These are phyloP conservation scores for Actinia equina DNA, from an alignment of 64 coral and sea anemone genomes.

Conservation along the genomic window DNA sequence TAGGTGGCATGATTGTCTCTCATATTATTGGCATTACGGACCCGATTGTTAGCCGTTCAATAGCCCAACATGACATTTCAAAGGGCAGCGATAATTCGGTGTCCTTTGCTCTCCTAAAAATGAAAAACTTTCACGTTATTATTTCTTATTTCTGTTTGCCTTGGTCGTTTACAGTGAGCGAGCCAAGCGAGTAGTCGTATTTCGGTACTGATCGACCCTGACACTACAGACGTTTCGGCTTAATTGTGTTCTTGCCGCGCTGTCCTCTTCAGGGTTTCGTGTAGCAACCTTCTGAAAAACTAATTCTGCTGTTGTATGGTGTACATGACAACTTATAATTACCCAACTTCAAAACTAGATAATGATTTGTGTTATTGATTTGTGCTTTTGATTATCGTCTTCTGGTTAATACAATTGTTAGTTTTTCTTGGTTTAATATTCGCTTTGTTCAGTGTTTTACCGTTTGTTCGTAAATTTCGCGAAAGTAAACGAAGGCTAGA, in stretches of 20 bases:
- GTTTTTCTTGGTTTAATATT: neutral
- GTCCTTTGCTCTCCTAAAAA: conserved; percentile 44
- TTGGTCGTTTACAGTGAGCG: conserved; percentile 2
- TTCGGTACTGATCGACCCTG: neutral
- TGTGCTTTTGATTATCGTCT: neutral
- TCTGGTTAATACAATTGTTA: neutral
- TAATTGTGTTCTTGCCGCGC: neutral
- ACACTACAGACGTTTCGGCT: neutral
- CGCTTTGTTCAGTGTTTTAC: neutral
- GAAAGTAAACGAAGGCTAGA: neutral
- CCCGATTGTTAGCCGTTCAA: conserved; percentile 88
- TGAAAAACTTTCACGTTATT: neutral
- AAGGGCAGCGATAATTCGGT: conserved; percentile 84
- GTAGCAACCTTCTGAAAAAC: neutral
- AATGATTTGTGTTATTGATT: neutral
- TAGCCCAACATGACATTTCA: conserved; percentile 86
- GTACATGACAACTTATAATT: neutral
- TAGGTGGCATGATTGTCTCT: conserved; percentile 58
- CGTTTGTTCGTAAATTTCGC: neutral
- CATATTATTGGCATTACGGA: conserved; percentile 81
- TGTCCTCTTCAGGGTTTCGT: neutral
- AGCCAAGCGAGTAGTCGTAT: neutral
- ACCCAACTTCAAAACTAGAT: neutral
- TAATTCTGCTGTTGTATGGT: neutral
- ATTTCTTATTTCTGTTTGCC: neutral